Conservation (phyloP, 1,140 invertebrate species). For the Stenopsyche tienmushanensis region DNA sequence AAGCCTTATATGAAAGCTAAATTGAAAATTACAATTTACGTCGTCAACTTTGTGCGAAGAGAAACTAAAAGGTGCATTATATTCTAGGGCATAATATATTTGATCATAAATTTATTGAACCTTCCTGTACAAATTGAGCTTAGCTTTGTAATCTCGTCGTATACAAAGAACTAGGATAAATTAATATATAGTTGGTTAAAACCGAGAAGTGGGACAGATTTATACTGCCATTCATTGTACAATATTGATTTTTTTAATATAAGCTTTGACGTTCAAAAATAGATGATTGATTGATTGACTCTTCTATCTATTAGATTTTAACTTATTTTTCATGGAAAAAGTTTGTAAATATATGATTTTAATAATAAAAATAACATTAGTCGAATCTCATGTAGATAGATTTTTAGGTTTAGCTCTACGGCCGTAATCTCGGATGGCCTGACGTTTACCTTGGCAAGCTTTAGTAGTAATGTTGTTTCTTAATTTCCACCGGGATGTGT, state of each 20-base stretch:
- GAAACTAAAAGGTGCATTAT: neutral
- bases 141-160: too few species aligned
- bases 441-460: conserved; percentile 17
- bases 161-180: too few species aligned
- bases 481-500: conserved; percentile 25
- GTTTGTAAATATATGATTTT: too few species aligned
- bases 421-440: conserved; percentile 7
- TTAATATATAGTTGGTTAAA: too few species aligned
- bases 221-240: neutral
- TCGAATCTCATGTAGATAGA: neutral
- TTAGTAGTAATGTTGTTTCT: conserved; percentile 22
- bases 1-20: conserved; percentile 16
- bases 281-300: too few species aligned
- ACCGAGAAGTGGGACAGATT: too few species aligned
- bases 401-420: neutral
- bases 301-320: too few species aligned
- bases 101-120: neutral
- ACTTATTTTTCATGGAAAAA: too few species aligned
- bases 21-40: conserved; percentile 31
- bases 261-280: too few species aligned
- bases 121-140: too few species aligned
- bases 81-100: neutral
- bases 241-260: too few species aligned
- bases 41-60: conserved; percentile 10
- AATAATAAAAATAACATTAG: neutral